phyloP scores from a whole-genome alignment of 1,140 invertebrate species.

The Microplitis demolitor region DNA sequence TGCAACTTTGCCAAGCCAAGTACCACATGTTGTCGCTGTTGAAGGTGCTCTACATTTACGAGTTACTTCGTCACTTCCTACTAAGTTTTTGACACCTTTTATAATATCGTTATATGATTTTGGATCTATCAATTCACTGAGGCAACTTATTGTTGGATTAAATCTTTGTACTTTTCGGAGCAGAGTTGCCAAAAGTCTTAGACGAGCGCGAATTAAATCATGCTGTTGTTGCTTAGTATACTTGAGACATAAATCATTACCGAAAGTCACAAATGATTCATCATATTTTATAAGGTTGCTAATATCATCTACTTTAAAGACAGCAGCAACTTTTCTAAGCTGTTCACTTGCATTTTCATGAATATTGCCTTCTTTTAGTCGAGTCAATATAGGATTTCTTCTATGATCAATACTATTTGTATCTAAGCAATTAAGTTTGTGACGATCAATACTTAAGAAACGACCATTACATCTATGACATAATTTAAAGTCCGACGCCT shows the following conservation, averaged over 20 bases:
- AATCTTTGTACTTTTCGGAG: not conserved
- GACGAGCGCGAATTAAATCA: not conserved
- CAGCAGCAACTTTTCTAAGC: not conserved
- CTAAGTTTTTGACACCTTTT: not conserved
- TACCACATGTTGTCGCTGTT: not conserved
- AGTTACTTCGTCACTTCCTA: not conserved
- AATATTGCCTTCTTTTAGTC: not conserved
- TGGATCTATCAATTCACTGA: not conserved
- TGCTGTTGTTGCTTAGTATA: not conserved
- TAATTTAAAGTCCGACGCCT: not conserved
- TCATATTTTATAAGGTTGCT: not conserved
- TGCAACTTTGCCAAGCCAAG: not conserved
- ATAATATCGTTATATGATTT: not conserved
- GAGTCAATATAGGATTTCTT: not conserved
- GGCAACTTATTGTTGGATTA: not conserved
- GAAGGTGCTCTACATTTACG: not conserved
- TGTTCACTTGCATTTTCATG: not conserved
- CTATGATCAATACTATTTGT: not conserved
- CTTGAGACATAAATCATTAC: not conserved
- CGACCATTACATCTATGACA: not conserved
- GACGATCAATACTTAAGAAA: not conserved
- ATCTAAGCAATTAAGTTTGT: not conserved
- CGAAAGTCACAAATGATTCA: not conserved
- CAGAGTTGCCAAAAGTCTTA: not conserved
- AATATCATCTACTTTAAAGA: not conserved